Evolutionary conservation across 2,888 invertebrate species (phyloP).

Genomic region (Parnassius mnemosyne): DNA sequence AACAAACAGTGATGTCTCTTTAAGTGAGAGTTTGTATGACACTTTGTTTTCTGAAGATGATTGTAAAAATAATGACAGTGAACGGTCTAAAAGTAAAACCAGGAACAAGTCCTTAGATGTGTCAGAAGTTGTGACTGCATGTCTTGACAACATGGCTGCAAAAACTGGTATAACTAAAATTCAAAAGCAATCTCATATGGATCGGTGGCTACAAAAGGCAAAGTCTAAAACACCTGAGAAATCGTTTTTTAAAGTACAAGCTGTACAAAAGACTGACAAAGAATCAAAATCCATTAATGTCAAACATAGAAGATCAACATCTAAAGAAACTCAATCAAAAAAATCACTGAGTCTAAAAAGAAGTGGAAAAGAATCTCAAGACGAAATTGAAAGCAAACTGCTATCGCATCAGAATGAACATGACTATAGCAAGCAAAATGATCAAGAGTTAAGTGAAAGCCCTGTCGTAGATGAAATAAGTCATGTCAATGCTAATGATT

Average conservation of each 20-base stretch:
- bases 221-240: conserved; percentile 76
- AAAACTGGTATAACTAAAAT: conserved; percentile 74
- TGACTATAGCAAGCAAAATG: conserved; percentile 43
- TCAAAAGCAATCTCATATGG: conserved; percentile 75
- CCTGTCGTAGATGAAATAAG: conserved; percentile 21
- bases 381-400: conserved; percentile 33
- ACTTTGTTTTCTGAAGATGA: conserved; percentile 70
- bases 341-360: conserved; percentile 51
- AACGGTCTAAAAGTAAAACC: conserved; percentile 47
- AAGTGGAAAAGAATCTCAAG: conserved; percentile 48
- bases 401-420: conserved; percentile 47
- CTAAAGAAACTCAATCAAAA: conserved; percentile 34
- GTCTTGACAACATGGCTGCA: conserved; percentile 73
- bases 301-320: conserved; percentile 40
- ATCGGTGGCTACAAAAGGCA: conserved; percentile 74
- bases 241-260: conserved; percentile 43
- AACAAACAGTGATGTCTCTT: conserved; percentile 67
- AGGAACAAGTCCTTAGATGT: conserved; percentile 66
- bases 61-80: conserved; percentile 51
- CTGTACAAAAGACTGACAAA: conserved; percentile 27
- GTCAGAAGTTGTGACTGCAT: conserved; percentile 72
- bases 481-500: conserved; percentile 25
- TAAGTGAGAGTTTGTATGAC: conserved; percentile 73
- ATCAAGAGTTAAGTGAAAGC: conserved; percentile 16
- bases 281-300: conserved; percentile 33